Evolutionary conservation across 2,113 vertebrate species (phyloP), one percentile per base, ranked within the genome.

Genomic region (Mirounga angustirostris): DNA sequence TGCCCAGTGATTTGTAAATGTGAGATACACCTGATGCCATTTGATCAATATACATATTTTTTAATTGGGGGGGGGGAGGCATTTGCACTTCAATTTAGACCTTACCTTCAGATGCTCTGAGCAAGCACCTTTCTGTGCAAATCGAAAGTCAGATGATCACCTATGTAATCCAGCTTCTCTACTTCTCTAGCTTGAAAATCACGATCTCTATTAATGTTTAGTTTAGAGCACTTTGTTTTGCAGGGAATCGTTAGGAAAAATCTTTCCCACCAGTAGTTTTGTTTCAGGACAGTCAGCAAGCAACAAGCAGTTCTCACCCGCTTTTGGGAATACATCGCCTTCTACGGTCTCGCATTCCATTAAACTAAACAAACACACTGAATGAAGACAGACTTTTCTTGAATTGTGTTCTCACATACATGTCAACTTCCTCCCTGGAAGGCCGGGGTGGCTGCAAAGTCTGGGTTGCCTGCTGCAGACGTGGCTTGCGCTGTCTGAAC

Each of bases 291-390:
- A 79, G 10, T 91, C 86, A 92, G 67, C 52, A 92, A 93, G 36
- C 30, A 89, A 91, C 18, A 86, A 79, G 94, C 36, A 87, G 13
- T 33, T 93, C 91, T 73, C 76, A 95, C 91, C 67, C 93, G 90
- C 59, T 85, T 87, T 91, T 65, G 86, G 81, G 43, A 80, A 33
- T 82, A 73, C 96, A 59, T 58, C 59, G n/a, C n/a, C 0, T 95
- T 36, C 81, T 93, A 91, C n/a, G 92, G 56, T 95, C 85, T 96
- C 43, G 61, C n/a, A 40, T 92, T 87, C 91, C 96, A 12, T 96
- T 95, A 85, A 94, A 91, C 84, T 96, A 95, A 93, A 96, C 26
- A 87, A 97, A 93, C 43, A 93, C 21, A 61, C 4, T n/a, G 7
- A 95, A 74, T 92, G 88, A 67, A 95, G 15, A 69, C 46, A 33